phyloP scores from a whole-genome alignment of 2,113 vertebrate genomes.

The Brachypteracias leptosomus region DNA sequence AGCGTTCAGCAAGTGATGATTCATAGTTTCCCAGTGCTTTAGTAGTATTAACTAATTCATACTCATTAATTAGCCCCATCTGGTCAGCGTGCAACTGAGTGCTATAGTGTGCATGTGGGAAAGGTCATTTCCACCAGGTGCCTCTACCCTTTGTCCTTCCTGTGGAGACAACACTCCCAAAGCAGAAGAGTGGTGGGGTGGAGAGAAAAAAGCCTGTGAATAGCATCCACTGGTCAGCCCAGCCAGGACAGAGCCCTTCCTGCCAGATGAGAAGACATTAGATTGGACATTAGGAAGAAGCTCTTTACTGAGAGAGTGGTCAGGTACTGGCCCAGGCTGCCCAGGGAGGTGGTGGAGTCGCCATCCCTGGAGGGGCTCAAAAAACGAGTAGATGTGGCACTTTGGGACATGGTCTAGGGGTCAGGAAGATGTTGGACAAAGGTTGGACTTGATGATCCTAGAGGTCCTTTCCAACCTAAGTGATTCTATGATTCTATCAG shows the following conservation, averaged over 20 bases:
- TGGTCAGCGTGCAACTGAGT: background rate
- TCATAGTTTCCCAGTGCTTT: background rate
- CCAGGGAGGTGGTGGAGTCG: too few species aligned
- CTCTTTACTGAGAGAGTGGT: too few species aligned
- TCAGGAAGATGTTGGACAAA: too few species aligned
- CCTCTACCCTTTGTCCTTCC: background rate
- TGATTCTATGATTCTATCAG: too few species aligned
- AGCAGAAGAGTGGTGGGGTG: background rate
- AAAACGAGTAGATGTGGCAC: too few species aligned
- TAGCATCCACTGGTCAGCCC: background rate
- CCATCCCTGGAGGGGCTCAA: too few species aligned
- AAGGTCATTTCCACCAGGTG: background rate
- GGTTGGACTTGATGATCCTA: too few species aligned
- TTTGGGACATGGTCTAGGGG: too few species aligned
- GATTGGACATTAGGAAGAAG: too few species aligned
- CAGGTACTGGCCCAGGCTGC: too few species aligned
- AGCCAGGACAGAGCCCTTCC: background rate
- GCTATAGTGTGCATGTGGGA: background rate
- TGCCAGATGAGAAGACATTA: rapidly evolving
- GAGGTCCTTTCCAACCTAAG: too few species aligned
- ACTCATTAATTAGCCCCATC: background rate
- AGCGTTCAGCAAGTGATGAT: background rate
- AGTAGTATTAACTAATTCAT: background rate
- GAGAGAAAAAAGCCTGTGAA: background rate
- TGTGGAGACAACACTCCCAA: background rate